Percentiles rank a stretch among this genome's conserved stretches.
Conservation (phyloP, 2,113 vertebrate species). For the Pholis gunnellus region DNA sequence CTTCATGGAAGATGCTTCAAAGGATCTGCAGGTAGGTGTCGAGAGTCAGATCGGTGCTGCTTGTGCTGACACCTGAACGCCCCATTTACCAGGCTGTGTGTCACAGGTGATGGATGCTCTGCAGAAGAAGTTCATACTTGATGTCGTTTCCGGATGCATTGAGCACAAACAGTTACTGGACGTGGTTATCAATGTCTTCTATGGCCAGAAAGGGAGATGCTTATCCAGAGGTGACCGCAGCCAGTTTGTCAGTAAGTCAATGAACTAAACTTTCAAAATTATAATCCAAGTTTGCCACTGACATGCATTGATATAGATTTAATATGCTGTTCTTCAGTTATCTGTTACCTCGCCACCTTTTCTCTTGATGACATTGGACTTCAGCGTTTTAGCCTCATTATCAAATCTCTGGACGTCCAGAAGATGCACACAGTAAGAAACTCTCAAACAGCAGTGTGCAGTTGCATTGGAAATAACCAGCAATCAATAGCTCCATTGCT, state of each 20-base stretch:
- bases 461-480: constrained; percentile 3
- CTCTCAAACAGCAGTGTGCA: not conserved
- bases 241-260: constrained; percentile 86
- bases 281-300: not conserved
- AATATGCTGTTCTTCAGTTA: constrained; percentile 81
- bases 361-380: constrained; percentile 88
- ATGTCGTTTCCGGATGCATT: constrained; percentile 88
- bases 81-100: constrained; percentile 19
- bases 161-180: constrained; percentile 87
- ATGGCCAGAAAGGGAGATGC: constrained; percentile 77
- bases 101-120: constrained; percentile 68
- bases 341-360: constrained; percentile 91
- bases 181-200: constrained; percentile 88
- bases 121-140: constrained; percentile 84
- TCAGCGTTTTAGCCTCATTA: constrained; percentile 84
- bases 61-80: not conserved
- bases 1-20: constrained; percentile 81
- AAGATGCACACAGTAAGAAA: constrained; percentile 88
- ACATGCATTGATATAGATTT: not conserved
- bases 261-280: not conserved
- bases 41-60: not conserved
- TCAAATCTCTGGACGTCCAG: constrained; percentile 84
- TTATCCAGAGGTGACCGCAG: constrained; percentile 81
- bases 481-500: not conserved
- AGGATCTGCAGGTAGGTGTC: constrained; percentile 84